Conservation (phyloP, 1,140 invertebrate species). For the Heterodera carotae region DNA sequence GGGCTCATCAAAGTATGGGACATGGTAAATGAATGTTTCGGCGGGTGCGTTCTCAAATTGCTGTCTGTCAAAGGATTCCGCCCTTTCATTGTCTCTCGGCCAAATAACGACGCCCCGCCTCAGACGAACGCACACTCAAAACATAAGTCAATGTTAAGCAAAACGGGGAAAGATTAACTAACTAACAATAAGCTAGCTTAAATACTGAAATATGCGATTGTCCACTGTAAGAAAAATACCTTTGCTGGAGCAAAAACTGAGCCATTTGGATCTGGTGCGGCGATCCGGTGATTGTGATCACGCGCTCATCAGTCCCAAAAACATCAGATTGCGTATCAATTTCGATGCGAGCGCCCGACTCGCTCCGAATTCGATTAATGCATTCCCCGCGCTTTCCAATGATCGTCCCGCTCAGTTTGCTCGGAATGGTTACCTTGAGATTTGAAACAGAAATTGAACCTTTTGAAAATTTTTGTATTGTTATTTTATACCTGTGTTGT, state of each 20-base stretch:
- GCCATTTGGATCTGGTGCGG: slow-evolving; percentile 36
- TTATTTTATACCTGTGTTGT: slow-evolving; percentile 32
- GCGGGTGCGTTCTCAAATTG: too few relatives aligned
- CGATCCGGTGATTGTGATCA: slow-evolving; percentile 37
- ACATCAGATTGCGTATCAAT: slow-evolving; percentile 32
- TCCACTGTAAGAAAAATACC: background rate
- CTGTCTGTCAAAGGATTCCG: too few relatives aligned
- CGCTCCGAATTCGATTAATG: slow-evolving; percentile 52
- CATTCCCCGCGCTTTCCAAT: slow-evolving; percentile 49
- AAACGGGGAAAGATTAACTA: too few relatives aligned
- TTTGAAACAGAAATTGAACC: background rate
- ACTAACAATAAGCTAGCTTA: too few relatives aligned
- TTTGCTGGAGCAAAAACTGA: slow-evolving; percentile 37
- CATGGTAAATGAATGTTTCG: too few relatives aligned
- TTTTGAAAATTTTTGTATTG: slow-evolving; percentile 3
- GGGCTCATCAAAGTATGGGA: too few relatives aligned
- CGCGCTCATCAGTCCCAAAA: slow-evolving; percentile 34
- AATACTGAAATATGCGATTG: too few relatives aligned
- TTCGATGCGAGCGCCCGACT: slow-evolving; percentile 53
- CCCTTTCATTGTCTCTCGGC: slow-evolving; percentile 23
- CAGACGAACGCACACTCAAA: slow-evolving; percentile 26
- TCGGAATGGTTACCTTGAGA: slow-evolving; percentile 57
- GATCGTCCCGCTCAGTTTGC: slow-evolving; percentile 48
- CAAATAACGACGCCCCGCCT: slow-evolving; percentile 34
- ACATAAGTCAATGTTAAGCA: slow-evolving; percentile 10